phyloP scores from a whole-genome alignment of 2,113 vertebrate genomes.

The Myiopsitta monachus region DNA sequence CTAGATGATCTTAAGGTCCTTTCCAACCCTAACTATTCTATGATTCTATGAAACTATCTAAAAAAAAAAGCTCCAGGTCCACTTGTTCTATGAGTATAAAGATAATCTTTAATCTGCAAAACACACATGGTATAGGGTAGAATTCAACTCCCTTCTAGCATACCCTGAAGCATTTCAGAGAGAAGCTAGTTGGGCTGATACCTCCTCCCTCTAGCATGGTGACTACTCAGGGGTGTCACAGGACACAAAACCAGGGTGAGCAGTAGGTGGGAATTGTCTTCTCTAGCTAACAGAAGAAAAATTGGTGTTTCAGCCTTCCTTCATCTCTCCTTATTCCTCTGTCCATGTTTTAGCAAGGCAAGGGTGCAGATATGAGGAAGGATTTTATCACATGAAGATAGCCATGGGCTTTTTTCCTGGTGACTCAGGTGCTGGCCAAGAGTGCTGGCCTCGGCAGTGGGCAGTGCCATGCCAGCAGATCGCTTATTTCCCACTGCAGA shows the following conservation, averaged over 20 bases:
- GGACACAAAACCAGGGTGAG: not conserved
- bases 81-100: not conserved
- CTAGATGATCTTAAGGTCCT: not conserved
- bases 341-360: not conserved
- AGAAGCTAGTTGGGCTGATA: not conserved
- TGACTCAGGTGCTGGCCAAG: fast-evolving
- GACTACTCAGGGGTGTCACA: not conserved
- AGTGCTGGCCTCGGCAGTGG: not conserved
- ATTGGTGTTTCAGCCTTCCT: not conserved
- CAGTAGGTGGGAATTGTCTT: not conserved
- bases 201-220: not conserved
- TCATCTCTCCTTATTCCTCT: not conserved
- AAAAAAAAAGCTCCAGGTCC: not conserved
- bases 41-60: not conserved
- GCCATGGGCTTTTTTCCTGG: not conserved
- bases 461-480: not conserved
- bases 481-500: not conserved
- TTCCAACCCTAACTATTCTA: not conserved
- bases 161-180: not conserved
- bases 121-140: not conserved
- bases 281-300: not conserved
- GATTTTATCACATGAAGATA: not conserved
- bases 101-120: not conserved
- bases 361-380: not conserved
- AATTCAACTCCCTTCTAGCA: not conserved